Conservation (phyloP, 1,140 invertebrate species). For the Maniola jurtina region DNA sequence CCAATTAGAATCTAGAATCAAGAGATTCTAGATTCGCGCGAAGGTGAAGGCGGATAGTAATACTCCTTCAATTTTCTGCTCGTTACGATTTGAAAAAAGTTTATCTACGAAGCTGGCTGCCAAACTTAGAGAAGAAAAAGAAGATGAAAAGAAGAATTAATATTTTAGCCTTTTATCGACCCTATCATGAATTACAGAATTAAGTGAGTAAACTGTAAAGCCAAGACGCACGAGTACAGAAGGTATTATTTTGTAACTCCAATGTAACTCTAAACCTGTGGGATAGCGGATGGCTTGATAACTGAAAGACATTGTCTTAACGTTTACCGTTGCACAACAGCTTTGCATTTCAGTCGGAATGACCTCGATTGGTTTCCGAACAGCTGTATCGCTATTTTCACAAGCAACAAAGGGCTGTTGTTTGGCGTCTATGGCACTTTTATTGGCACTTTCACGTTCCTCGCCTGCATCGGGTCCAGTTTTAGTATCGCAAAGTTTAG, state of each 20-base stretch:
- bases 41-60: no score
- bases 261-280: neutral
- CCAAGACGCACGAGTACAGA: no score
- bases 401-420: slow-evolving; percentile 43
- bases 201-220: no score
- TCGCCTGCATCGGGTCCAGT: slow-evolving; percentile 27
- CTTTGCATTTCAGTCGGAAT: slow-evolving; percentile 25
- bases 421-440: slow-evolving; percentile 40
- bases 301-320: slow-evolving; percentile 18
- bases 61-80: no score
- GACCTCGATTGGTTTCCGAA: slow-evolving; percentile 42
- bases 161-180: no score
- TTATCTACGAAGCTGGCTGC: no score
- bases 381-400: slow-evolving; percentile 40
- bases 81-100: no score
- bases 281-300: neutral
- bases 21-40: no score
- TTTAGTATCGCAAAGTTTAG: slow-evolving; percentile 35
- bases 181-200: no score
- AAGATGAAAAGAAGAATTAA: no score
- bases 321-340: slow-evolving; percentile 21
- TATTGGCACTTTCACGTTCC: slow-evolving; percentile 35
- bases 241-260: neutral
- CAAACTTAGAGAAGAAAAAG: no score
- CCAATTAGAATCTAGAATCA: no score